These are phyloP conservation scores for Tachina grossa DNA, from an alignment of 2,888 invertebrate species.

Conservation along the genomic window DNA sequence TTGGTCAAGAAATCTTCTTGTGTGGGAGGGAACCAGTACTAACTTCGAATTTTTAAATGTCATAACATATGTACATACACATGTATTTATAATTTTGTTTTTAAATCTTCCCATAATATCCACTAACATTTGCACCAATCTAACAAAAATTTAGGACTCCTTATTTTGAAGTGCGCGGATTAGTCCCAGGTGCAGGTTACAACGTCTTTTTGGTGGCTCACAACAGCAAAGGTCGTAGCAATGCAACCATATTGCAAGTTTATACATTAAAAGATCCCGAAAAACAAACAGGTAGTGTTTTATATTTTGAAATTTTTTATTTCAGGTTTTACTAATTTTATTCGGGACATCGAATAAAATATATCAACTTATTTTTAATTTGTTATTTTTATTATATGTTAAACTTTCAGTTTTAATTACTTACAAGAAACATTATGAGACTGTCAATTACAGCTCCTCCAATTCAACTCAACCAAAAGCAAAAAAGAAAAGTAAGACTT, in stretches of 20 bases:
- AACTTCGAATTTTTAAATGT: too few relatives aligned
- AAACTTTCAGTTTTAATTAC: slow-evolving; percentile 80
- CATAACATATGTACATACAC: too few relatives aligned
- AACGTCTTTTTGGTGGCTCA: slow-evolving; percentile 87
- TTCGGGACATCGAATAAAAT: slow-evolving; percentile 1
- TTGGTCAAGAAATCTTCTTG: too few relatives aligned
- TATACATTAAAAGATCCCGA: slow-evolving; percentile 89
- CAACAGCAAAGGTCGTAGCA: slow-evolving; percentile 89
- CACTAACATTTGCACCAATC: background rate
- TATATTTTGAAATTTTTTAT: background rate
- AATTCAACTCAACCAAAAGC: slow-evolving; percentile 62
- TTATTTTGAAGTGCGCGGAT: slow-evolving; percentile 86
- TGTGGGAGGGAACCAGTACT: too few relatives aligned
- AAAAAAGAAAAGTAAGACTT: slow-evolving; percentile 65
- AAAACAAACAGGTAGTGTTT: slow-evolving; percentile 86
- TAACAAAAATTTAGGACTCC: slow-evolving; percentile 82
- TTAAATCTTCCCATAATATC: background rate
- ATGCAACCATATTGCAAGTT: slow-evolving; percentile 86
- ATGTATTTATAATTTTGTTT: slow-evolving; percentile 15
- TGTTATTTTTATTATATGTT: slow-evolving; percentile 57
- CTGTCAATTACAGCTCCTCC: slow-evolving; percentile 59
- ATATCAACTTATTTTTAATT: background rate
- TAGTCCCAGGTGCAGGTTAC: slow-evolving; percentile 88
- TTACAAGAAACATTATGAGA: slow-evolving; percentile 76
- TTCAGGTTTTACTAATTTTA: background rate